phyloP scores from a whole-genome alignment of 2,113 vertebrate genomes.

The Crypturellus undulatus region DNA sequence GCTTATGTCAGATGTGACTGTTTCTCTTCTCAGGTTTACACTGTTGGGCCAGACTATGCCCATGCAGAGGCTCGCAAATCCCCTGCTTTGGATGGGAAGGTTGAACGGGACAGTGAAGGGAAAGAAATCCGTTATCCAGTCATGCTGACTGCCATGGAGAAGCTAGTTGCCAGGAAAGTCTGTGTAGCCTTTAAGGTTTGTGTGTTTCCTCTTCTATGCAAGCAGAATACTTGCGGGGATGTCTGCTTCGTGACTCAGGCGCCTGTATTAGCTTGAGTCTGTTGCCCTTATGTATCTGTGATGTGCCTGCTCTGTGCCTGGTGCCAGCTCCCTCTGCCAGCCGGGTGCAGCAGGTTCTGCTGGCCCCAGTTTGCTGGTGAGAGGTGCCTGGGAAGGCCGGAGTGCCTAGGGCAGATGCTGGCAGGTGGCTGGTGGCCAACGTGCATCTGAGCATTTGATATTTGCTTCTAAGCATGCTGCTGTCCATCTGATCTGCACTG shows the following conservation, averaged over 20 bases:
- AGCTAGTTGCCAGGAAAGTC: constrained; percentile 96
- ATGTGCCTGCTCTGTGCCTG: rapidly evolving
- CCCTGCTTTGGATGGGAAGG: constrained; percentile 95
- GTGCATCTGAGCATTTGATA: not conserved
- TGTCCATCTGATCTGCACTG: not conserved
- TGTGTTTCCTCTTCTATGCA: not conserved
- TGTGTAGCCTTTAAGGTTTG: constrained; percentile 96
- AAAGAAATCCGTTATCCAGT: constrained; percentile 98
- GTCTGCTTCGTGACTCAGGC: rapidly evolving
- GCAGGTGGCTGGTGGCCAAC: not conserved
- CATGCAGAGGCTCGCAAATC: constrained; percentile 98
- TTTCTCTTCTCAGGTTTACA: constrained; percentile 89
- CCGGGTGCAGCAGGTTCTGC: not conserved
- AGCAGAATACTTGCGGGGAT: not conserved
- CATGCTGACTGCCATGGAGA: constrained; percentile 98
- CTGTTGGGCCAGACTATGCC: constrained; percentile 96
- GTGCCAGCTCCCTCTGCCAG: not conserved
- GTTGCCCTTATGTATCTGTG: rapidly evolving
- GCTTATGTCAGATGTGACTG: not conserved
- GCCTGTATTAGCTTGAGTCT: not conserved
- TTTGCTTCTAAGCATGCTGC: not conserved
- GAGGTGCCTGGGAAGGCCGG: not conserved
- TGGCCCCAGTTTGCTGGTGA: not conserved
- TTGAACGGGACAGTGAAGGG: constrained; percentile 97
- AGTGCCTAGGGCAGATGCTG: not conserved